Evolutionary conservation across 2,888 invertebrate species (phyloP), one percentile per base, ranked within the genome.

Genomic region (Drosophila mercatorum): DNA sequence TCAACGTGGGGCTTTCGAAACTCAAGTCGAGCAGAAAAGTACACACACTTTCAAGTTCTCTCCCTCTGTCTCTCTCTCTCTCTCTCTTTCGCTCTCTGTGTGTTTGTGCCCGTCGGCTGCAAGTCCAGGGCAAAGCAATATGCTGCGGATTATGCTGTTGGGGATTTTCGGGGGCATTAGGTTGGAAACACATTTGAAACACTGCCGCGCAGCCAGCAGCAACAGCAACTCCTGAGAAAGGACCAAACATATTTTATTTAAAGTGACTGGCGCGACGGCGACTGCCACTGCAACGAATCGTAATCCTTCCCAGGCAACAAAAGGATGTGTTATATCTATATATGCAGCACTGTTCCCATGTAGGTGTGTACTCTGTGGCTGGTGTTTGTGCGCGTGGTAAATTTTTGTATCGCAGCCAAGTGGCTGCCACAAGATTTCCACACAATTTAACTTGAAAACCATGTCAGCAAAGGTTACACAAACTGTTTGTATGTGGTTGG

Each of bases 371-470:
- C 55, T 12, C 51, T 17, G 36, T 17, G 36, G 47, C 28, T 63
- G 34, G 59, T 69, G 56, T 62, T 26, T 68, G 56, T 69, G 55
- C 78, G 80, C 78, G 86, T 80, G 67, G 66, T 67, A 51, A 65
- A 79, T 80, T 80, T 82, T 80, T 71, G 81, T 80, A 78, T 78
- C 65, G 84, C 70, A 71, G 78, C 72, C 82, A 83, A 78, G 75
- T 76, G 79, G 79, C 70, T 79, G 73, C 74, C 77, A 77, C 68
- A 79, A 85, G 84, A 85, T 86, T 92, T 90, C 90, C 91, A 89
- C 85, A 90, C 91, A 91, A 91, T 91, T 92, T 91, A 91, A 92
- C 91, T 90, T 89, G 83, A 90, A 83, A 75, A 84, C 73, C 87
- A 77, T 87, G 87, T 83, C 83, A 65, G 72, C 69, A 70, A 61